Conservation (phyloP, 2,797 vertebrate genomes). For the Cossypha dichroa region DNA sequence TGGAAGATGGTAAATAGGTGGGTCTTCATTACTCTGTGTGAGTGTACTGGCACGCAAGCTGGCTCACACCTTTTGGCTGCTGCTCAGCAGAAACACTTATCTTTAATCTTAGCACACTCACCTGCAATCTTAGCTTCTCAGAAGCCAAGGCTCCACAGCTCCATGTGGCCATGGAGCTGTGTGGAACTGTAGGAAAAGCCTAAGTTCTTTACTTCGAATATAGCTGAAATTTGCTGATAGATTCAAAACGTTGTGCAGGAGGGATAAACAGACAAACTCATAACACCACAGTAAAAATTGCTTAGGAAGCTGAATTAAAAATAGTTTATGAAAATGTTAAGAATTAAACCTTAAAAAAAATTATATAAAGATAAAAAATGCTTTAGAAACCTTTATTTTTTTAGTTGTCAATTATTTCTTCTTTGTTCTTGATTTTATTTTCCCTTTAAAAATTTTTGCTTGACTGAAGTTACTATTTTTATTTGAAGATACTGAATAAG, state of each 20-base stretch:
- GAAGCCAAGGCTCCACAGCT: background rate
- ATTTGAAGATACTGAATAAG: background rate
- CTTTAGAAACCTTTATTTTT: background rate
- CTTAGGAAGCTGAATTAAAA: background rate
- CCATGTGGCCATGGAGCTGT: background rate
- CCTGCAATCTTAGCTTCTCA: background rate
- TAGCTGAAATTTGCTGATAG: background rate
- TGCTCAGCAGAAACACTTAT: background rate
- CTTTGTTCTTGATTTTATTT: background rate
- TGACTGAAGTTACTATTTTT: background rate
- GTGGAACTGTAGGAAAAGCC: background rate
- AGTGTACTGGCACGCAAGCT: background rate
- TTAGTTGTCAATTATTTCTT: background rate
- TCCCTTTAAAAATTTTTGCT: background rate
- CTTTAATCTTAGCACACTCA: too few species aligned
- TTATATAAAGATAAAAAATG: background rate
- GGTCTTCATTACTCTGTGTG: background rate
- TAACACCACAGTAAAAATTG: background rate
- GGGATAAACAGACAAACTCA: background rate
- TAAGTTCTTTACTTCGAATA: background rate
- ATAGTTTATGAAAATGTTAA: background rate
- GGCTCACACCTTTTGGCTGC: background rate
- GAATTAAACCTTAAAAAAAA: background rate
- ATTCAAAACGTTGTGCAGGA: background rate
- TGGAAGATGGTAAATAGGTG: background rate